These are phyloP conservation scores for Amblyteles armatorius DNA, from an alignment of 2,888 invertebrate genomes.

Conservation along the genomic window DNA sequence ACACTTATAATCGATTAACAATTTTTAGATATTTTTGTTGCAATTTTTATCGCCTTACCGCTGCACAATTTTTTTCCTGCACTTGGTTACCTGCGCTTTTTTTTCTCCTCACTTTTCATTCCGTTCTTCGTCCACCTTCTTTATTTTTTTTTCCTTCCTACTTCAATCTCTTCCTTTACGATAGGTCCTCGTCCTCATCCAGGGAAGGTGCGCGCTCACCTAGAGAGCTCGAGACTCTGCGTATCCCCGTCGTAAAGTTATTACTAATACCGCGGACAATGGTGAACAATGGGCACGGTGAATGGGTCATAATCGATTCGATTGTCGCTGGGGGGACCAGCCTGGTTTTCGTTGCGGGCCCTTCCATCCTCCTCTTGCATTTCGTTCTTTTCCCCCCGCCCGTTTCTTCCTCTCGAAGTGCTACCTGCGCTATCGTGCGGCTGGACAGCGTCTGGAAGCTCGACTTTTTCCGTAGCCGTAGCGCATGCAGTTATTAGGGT, in stretches of 20 bases:
- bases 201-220: constrained; percentile 18
- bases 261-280: constrained; percentile 74
- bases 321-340: constrained; percentile 73
- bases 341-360: constrained; percentile 57
- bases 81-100: constrained; percentile 36
- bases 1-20: background rate
- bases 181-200: constrained; percentile 64
- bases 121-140: background rate
- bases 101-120: constrained; percentile 9
- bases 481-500: constrained; percentile 3
- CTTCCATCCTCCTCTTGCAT: constrained; percentile 25
- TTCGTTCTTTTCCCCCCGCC: background rate
- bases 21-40: background rate
- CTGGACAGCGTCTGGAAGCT: background rate
- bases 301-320: constrained; percentile 80
- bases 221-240: constrained; percentile 19
- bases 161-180: constrained; percentile 63
- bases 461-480: constrained; percentile 7
- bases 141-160: constrained; percentile 45
- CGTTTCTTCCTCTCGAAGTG: constrained; percentile 19
- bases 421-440: constrained; percentile 32
- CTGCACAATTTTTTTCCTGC: constrained; percentile 19
- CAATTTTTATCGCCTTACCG: background rate
- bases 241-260: constrained; percentile 74
- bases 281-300: constrained; percentile 71